These are phyloP conservation scores for Larimichthys crocea DNA, from an alignment of 2,113 vertebrate genomes.

Conservation along the genomic window DNA sequence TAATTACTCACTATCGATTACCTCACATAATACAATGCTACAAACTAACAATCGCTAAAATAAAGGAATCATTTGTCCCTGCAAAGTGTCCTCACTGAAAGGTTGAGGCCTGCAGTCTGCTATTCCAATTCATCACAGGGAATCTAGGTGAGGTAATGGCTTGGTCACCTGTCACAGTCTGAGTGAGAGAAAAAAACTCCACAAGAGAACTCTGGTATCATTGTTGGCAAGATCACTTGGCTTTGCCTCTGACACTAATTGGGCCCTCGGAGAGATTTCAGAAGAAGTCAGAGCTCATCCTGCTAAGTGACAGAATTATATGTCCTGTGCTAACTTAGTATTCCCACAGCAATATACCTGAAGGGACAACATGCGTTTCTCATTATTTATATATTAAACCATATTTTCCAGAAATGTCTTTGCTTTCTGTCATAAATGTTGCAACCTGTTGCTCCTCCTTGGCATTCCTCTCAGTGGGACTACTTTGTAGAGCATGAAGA, in stretches of 20 bases:
- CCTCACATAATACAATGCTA: neutral
- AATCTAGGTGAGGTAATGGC: conserved; percentile 12
- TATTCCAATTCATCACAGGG: conserved; percentile 25
- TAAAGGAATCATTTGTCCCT: neutral
- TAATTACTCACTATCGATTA: neutral
- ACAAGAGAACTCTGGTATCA: conserved; percentile 10
- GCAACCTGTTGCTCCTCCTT: conserved; percentile 3
- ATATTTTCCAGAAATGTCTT: neutral
- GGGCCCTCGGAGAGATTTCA: conserved; percentile 73
- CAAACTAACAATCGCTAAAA: neutral
- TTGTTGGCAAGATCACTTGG: too few species aligned
- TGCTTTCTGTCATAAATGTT: neutral
- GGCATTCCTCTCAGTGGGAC: neutral
- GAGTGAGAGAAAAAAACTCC: conserved; percentile 9
- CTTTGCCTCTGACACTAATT: conserved; percentile 65
- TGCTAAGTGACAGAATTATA: conserved; percentile 43
- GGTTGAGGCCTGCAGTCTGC: conserved; percentile 2
- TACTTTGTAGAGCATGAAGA: conserved; percentile 11
- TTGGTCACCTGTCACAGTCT: conserved; percentile 53
- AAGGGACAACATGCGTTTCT: neutral
- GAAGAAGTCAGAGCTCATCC: conserved; percentile 62
- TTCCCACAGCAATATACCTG: neutral
- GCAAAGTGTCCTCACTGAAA: neutral
- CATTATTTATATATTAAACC: neutral
- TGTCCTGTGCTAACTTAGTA: conserved; percentile 16